Base-by-base conservation (phyloP, 2,888 invertebrate species). In the Trypoxylon attenuatum region DNA sequence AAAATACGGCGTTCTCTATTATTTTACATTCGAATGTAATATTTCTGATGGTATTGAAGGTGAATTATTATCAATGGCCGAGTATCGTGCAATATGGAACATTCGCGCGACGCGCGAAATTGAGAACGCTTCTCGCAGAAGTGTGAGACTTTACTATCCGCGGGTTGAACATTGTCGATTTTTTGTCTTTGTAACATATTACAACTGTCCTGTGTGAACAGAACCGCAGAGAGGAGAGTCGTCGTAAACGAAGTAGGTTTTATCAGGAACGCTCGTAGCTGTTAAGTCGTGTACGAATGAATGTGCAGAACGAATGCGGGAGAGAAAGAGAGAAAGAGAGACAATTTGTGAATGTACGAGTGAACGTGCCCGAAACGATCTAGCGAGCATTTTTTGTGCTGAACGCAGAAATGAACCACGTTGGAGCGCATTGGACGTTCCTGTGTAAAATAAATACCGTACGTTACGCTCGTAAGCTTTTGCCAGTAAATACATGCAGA, bases 361-460 rank as follows among this genome's bases (percentile, higher is more conserved):
- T 59, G 70, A 46, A 60, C 50, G 73, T 64, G 61, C 55, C 52
- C 45, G 59, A 52, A 19, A 53, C 55, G 65, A 65, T 60, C 73
- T 76, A 73, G 74, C 58, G 71, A 54, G 56, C 62, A 74, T 66
- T 73, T 75, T 72, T 73, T 68, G 74, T 70, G 76, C 74, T 58
- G 77, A 73, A 73, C 60, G 59, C 67, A 61, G 61, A 62, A 72
- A 76, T 68, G 65, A 73, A 53, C 59, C 73, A 66, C 72, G 57
- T 61, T 53, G 62, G 76, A 67, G 62, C 71, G 68, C 72, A 69
- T 52, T 52, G 73, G 68, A 77, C 76, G 69, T 76, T 82, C 77
- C 77, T 82, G 72, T 86, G 86, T 86, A 85, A 85, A 84, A 85
- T 84, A 86, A 86, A 85, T 79, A 81, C 78, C 79, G 82, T 84